These are phyloP conservation scores for Polydrusus cervinus DNA, from an alignment of 2,888 invertebrate species.

Conservation along the genomic window DNA sequence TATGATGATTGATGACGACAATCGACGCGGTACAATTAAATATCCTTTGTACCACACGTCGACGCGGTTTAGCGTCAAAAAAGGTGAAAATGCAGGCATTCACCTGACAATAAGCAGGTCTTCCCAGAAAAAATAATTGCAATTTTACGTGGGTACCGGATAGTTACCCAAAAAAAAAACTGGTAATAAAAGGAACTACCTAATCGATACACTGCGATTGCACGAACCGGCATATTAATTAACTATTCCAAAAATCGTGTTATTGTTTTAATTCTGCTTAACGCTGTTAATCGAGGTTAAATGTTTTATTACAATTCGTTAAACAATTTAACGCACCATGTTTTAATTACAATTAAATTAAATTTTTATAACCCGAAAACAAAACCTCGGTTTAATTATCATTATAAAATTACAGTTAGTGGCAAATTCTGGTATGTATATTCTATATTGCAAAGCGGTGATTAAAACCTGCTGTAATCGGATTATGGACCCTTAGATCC, in stretches of 20 bases:
- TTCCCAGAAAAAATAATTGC: not conserved
- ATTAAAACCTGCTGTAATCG: too few relatives aligned
- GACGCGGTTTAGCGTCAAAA: too few relatives aligned
- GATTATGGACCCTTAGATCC: too few relatives aligned
- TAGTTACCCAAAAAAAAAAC: not conserved
- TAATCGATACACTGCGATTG: constrained; percentile 7
- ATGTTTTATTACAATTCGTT: constrained; percentile 12
- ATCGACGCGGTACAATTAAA: too few relatives aligned
- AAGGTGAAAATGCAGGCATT: too few relatives aligned
- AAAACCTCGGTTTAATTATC: not conserved
- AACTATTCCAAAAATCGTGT: constrained; percentile 15
- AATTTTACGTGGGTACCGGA: constrained; percentile 6
- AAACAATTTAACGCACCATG: not conserved
- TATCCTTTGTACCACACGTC: not conserved
- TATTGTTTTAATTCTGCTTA: constrained; percentile 19
- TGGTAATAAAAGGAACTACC: constrained; percentile 5
- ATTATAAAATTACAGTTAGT: too few relatives aligned
- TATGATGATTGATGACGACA: too few relatives aligned
- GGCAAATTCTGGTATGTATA: too few relatives aligned
- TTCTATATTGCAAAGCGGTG: too few relatives aligned
- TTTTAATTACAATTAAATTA: not conserved
- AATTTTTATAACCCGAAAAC: constrained; percentile 8
- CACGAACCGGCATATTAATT: constrained; percentile 19
- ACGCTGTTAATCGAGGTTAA: constrained; percentile 12
- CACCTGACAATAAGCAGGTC: too few relatives aligned